Evolutionary conservation across 2,888 invertebrate genomes (phyloP).

Genomic region (Hylaea fasciaria): DNA sequence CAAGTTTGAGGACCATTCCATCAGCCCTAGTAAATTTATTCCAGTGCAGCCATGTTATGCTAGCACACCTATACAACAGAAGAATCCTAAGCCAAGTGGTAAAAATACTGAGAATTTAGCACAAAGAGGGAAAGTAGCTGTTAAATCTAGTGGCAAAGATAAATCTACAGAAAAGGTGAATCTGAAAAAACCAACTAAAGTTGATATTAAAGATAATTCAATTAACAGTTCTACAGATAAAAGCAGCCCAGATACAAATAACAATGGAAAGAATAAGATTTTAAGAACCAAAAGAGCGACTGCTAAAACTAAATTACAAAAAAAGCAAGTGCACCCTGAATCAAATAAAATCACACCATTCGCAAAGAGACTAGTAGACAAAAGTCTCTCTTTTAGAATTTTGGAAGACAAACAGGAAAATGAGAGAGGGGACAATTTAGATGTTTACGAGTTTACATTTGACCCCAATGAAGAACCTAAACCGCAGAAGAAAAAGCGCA

Average conservation of each 20-base stretch:
- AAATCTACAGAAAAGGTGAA: constrained; percentile 19
- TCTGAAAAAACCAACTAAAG: constrained; percentile 19
- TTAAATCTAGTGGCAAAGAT: constrained; percentile 3
- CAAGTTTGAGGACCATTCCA: constrained; percentile 67
- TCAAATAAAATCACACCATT: constrained; percentile 28
- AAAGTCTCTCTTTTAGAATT: constrained; percentile 60
- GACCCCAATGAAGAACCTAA: constrained; percentile 77
- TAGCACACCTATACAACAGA: constrained; percentile 65
- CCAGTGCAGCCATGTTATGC: constrained; percentile 67
- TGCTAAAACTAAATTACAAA: constrained; percentile 24
- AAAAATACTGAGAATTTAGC: constrained; percentile 21
- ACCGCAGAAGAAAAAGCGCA: constrained; percentile 72
- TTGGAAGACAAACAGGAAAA: constrained; percentile 53
- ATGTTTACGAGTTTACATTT: constrained; percentile 80
- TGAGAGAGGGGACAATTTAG: constrained; percentile 56
- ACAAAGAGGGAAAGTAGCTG: constrained; percentile 17
- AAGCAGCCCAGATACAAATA: constrained; percentile 59
- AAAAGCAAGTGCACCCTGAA: constrained; percentile 35
- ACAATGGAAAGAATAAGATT: constrained; percentile 53
- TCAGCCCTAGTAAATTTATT: constrained; percentile 68
- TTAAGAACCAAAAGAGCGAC: constrained; percentile 22
- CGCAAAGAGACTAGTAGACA: constrained; percentile 45
- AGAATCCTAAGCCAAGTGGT: constrained; percentile 36
- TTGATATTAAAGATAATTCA: constrained; percentile 3
- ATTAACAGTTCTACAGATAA: constrained; percentile 37